Conservation (phyloP, 2,888 invertebrate genomes). For the Luperina testacea region DNA sequence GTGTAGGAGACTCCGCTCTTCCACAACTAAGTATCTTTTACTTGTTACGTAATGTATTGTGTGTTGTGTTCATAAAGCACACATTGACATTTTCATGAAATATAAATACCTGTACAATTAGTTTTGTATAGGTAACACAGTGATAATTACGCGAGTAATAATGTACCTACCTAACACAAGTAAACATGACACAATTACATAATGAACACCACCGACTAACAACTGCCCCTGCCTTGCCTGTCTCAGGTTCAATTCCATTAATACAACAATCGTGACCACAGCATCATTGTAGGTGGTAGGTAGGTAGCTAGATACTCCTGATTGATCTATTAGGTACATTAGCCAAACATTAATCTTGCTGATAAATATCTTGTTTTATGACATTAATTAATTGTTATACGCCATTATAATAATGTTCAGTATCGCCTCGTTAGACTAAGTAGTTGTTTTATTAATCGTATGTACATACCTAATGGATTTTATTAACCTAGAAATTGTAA, state of each 20-base stretch:
- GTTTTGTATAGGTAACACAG: neutral
- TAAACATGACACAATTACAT: neutral
- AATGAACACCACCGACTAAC: neutral
- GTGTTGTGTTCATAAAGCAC: neutral
- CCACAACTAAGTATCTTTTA: too few relatives aligned
- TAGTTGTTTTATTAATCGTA: constrained; percentile 10
- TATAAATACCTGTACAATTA: neutral
- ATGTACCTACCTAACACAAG: neutral
- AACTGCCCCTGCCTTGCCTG: neutral
- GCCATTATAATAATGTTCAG: constrained; percentile 17
- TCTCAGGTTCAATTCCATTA: constrained; percentile 44
- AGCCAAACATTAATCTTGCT: constrained; percentile 53
- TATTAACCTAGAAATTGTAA: too few relatives aligned
- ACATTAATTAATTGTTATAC: constrained; percentile 53
- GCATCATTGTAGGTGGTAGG: constrained; percentile 14
- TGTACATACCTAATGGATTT: neutral
- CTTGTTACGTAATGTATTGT: neutral
- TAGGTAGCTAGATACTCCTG: constrained; percentile 10
- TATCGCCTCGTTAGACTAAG: constrained; percentile 12
- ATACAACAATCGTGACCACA: constrained; percentile 41
- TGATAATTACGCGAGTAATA: neutral
- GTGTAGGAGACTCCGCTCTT: too few relatives aligned
- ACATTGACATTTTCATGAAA: neutral
- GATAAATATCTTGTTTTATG: constrained; percentile 55
- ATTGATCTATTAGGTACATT: constrained; percentile 61